Base-by-base conservation (phyloP, 2,888 invertebrate genomes). In the Polietes domitor region DNA sequence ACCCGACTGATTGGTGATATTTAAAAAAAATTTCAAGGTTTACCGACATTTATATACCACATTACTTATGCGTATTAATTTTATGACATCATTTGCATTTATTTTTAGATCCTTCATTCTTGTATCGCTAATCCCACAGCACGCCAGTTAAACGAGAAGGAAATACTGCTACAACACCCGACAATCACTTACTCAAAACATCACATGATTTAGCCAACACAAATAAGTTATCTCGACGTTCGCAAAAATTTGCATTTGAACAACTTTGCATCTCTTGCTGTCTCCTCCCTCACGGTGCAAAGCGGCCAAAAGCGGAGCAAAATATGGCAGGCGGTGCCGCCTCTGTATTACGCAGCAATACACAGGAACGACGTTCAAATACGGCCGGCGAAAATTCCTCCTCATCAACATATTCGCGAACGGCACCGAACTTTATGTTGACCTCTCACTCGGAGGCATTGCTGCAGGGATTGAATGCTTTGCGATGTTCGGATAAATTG, bases 401-500 rank as follows among this genome's bases (percentile, higher is more conserved):
- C 10, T 76, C 85, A 71, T 17, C 86, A n/a, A 55, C 81, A 24
- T 86, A 80, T 41, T 82, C 85, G 4, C 80, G 85, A 21, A 85
- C 85, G 58, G 78, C 75, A 32, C 82, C 83, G 37, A 87, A 83
- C 71, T 86, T 85, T 77, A 82, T 84, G 80, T 80, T 85, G 32
- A 86, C 81, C 21, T 85, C 85, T 50, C 87, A 87, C 61, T 85
- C 87, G 26, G 87, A 87, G n/a, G 85, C 86, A 78, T 83, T 91
- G 15, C 82, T 91, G 84, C 86, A 87, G 4, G 95, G 95, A 1
- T 92, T 96, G 32, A 94, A 95, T 87, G 93, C 93, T 1, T 91
- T 96, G 41, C 91, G 95, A 80, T 93, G 93, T 85, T 93, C 94
- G 86, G 94, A 94, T 70, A 93, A 94, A 85, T 92, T 96, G 15